Evolutionary conservation across 1,140 invertebrate genomes (phyloP).

Genomic region (Bombus sylvicola): DNA sequence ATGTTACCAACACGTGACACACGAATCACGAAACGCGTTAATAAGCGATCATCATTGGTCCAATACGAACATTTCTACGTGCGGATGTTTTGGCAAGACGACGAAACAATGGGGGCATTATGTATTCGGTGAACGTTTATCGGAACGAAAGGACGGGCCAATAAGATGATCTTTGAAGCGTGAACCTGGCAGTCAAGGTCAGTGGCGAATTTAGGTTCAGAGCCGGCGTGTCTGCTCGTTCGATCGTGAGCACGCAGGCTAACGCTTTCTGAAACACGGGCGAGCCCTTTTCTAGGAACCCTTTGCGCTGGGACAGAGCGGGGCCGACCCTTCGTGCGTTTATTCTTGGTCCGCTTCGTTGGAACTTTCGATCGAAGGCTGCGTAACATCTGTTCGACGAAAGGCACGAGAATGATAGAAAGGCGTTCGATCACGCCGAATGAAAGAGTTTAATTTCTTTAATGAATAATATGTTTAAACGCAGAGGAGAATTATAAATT

Average conservation of each 20-base stretch:
- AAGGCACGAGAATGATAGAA: background rate
- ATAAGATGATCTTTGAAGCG: constrained; percentile 48
- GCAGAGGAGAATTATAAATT: background rate
- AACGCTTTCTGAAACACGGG: constrained; percentile 33
- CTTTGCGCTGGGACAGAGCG: constrained; percentile 9
- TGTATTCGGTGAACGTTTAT: constrained; percentile 35
- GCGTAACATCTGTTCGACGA: background rate
- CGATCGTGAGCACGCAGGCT: constrained; percentile 30
- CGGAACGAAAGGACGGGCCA: constrained; percentile 47
- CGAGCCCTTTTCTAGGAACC: constrained; percentile 43
- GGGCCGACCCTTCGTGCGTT: constrained; percentile 37
- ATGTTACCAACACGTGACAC: background rate
- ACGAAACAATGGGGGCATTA: constrained; percentile 25
- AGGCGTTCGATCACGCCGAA: background rate
- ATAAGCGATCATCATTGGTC: background rate
- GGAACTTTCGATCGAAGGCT: constrained; percentile 27
- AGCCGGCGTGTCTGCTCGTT: constrained; percentile 37
- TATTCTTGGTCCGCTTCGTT: constrained; percentile 30
- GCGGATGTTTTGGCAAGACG: background rate
- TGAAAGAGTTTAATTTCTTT: background rate
- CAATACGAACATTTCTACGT: background rate
- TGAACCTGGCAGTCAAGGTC: constrained; percentile 57
- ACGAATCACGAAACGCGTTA: background rate
- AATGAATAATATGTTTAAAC: background rate
- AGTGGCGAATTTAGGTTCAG: constrained; percentile 54